Evolutionary conservation across 2,888 invertebrate genomes (phyloP).

Genomic region (Chesias legatella): DNA sequence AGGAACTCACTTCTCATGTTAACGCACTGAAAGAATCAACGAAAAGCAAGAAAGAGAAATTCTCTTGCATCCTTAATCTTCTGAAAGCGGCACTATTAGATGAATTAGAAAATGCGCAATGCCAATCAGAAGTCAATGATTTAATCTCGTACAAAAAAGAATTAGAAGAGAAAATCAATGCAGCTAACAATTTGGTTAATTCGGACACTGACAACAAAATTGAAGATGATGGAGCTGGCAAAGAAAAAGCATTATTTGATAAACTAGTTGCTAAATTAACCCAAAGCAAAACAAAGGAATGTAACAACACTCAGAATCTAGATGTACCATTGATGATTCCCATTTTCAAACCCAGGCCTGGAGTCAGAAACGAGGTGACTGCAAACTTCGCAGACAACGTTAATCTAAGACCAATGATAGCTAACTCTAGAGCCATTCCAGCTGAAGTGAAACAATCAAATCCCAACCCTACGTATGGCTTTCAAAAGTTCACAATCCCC

Average conservation of each 20-base stretch:
- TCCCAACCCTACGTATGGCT: slow-evolving; percentile 3
- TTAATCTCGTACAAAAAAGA: slow-evolving; percentile 9
- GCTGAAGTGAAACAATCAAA: slow-evolving; percentile 4
- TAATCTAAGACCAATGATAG: slow-evolving; percentile 12
- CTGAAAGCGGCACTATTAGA: slow-evolving; percentile 33
- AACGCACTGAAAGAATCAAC: slow-evolving; percentile 26
- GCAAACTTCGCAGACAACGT: background rate
- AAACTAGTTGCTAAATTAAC: slow-evolving; percentile 23
- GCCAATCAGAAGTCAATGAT: slow-evolving; percentile 3
- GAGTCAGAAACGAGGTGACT: slow-evolving; percentile 3
- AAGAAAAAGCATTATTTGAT: slow-evolving; percentile 10
- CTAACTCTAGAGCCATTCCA: slow-evolving; percentile 13
- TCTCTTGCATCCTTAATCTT: slow-evolving; percentile 31
- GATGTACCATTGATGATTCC: slow-evolving; percentile 24
- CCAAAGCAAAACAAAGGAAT: slow-evolving; percentile 21
- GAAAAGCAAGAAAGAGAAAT: slow-evolving; percentile 30
- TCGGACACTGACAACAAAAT: background rate
- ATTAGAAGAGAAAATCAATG: slow-evolving; percentile 17
- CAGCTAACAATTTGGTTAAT: slow-evolving; percentile 2
- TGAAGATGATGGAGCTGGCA: slow-evolving; percentile 12
- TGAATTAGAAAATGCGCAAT: slow-evolving; percentile 16
- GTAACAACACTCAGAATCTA: slow-evolving; percentile 6
- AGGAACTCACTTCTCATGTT: slow-evolving; percentile 18
- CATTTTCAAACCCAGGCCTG: slow-evolving; percentile 22
- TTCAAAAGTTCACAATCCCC: slow-evolving; percentile 41